Percentiles rank a stretch among this genome's conserved stretches.
These are phyloP conservation scores for Eupithecia centaureata DNA, from an alignment of 2,888 invertebrate species.

Conservation along the genomic window DNA sequence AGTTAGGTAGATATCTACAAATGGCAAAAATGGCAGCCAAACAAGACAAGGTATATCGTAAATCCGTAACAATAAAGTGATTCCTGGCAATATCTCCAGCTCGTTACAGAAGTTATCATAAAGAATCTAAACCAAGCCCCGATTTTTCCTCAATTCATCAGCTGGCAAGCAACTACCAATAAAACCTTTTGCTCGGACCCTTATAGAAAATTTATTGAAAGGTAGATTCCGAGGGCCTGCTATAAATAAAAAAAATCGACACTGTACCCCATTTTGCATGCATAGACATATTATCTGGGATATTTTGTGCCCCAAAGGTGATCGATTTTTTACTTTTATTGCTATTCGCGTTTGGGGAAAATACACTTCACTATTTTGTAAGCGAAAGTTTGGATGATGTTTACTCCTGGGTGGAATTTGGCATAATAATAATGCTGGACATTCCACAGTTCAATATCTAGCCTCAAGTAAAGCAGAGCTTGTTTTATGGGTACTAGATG, in stretches of 20 bases:
- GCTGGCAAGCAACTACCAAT: constrained; percentile 51
- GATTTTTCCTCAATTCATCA: constrained; percentile 45
- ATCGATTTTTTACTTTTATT: constrained; percentile 18
- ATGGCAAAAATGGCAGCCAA: background rate
- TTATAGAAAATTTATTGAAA: constrained; percentile 60
- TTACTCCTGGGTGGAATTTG: background rate
- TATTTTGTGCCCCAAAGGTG: constrained; percentile 25
- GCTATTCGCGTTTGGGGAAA: constrained; percentile 14
- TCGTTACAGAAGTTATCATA: constrained; percentile 3
- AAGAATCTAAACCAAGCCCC: constrained; percentile 2
- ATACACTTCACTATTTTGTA: background rate
- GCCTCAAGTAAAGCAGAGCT: too few relatives aligned
- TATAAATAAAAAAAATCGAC: constrained; percentile 53
- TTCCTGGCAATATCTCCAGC: background rate
- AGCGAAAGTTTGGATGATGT: background rate
- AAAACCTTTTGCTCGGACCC: constrained; percentile 48
- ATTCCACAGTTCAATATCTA: too few relatives aligned
- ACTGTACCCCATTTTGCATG: constrained; percentile 47
- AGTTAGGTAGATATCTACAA: too few relatives aligned
- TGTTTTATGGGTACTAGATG: too few relatives aligned
- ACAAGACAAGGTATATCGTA: background rate
- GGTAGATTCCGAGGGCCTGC: constrained; percentile 37
- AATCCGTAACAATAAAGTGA: constrained; percentile 6
- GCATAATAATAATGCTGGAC: too few relatives aligned
- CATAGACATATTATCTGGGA: constrained; percentile 35